Conservation (phyloP, 1,140 invertebrate genomes). For the Rhopalosiphum padi region DNA sequence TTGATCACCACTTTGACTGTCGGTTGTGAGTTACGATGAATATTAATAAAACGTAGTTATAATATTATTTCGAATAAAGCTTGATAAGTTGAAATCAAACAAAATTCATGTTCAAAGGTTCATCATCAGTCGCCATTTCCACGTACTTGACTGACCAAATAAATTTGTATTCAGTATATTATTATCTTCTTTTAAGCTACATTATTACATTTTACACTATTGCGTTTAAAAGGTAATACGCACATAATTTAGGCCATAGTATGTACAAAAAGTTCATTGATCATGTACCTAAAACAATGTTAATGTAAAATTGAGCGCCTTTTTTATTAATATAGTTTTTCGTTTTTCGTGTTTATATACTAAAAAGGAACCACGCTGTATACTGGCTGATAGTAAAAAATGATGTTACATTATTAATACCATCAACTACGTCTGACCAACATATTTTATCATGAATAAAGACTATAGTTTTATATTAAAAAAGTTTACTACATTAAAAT, state of each 20-base stretch:
- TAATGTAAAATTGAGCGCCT: neutral
- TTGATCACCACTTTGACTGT: neutral
- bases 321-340: neutral
- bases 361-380: neutral
- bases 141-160: neutral
- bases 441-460: neutral
- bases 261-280: neutral
- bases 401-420: neutral
- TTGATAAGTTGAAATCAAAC: neutral
- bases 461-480: neutral
- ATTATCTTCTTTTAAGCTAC: neutral
- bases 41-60: neutral
- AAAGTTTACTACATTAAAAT: neutral
- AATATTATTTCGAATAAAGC: neutral
- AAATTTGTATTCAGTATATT: neutral
- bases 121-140: neutral
- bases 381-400: neutral
- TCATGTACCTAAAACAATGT: neutral
- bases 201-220: neutral
- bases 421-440: neutral
- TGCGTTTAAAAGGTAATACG: neutral
- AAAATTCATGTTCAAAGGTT: neutral
- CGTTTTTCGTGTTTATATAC: neutral
- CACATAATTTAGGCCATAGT: neutral
- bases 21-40: neutral